phyloP scores from a whole-genome alignment of 2,797 vertebrate species.

The Capromys pilorides region DNA sequence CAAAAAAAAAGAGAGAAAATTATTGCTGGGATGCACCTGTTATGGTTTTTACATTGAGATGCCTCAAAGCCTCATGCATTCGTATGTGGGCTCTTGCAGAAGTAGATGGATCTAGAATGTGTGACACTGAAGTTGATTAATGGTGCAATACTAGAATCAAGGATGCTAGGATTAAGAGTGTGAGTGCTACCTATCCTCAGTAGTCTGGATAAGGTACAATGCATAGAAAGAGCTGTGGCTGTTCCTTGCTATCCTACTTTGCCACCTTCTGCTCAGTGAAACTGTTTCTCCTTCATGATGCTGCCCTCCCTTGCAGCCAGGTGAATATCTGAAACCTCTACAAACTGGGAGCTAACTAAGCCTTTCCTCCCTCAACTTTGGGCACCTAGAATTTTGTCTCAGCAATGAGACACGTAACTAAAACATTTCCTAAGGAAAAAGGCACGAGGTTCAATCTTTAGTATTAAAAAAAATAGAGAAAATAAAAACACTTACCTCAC shows the following conservation, averaged over 20 bases:
- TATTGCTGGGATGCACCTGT: not conserved
- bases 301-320: not conserved
- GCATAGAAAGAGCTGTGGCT: not conserved
- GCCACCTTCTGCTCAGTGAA: not conserved
- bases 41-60: not conserved
- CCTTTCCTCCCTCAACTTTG: not conserved
- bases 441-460: not conserved
- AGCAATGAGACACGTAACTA: not conserved
- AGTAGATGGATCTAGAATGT: not conserved
- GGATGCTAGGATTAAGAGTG: not conserved
- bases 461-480: not conserved
- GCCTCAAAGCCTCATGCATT: not conserved
- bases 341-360: not conserved
- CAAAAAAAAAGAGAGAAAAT: not conserved
- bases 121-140: not conserved
- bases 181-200: not conserved
- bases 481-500: not conserved
- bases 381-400: not conserved
- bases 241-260: not conserved
- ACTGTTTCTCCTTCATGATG: not conserved
- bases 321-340: not conserved
- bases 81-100: not conserved
- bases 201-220: not conserved
- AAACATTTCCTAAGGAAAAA: not conserved
- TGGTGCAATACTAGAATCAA: not conserved